A percentile compares a stretch with the other conserved stretches of the same genome.
Conservation (phyloP, 2,888 invertebrate species). For the Gastracanthus pulcherrimus region DNA sequence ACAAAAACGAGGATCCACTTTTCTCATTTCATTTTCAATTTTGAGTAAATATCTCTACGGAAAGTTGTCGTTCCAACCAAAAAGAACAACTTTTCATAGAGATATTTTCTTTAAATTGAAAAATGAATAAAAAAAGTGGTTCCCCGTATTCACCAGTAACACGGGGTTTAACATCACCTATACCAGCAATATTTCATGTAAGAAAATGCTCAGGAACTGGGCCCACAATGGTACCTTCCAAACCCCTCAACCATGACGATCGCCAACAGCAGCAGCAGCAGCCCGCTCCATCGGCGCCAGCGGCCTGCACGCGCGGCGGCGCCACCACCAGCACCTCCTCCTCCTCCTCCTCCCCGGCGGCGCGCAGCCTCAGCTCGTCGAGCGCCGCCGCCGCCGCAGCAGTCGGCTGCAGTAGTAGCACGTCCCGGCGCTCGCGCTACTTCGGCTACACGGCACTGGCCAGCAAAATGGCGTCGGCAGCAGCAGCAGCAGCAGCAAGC, state of each 20-base stretch:
- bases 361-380: slow-evolving; percentile 5
- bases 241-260: neutral
- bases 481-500: slow-evolving; percentile 77
- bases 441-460: slow-evolving; percentile 80
- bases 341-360: slow-evolving; percentile 57
- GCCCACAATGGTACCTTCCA: neutral
- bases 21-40: too few species aligned
- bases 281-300: slow-evolving; percentile 22
- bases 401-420: slow-evolving; percentile 62
- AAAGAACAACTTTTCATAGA: too few species aligned
- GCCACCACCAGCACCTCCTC: slow-evolving; percentile 37
- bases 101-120: too few species aligned
- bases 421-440: slow-evolving; percentile 77
- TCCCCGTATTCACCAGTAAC: too few species aligned
- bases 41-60: too few species aligned
- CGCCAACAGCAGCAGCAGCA: neutral
- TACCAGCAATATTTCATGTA: too few species aligned
- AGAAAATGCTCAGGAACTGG: too few species aligned
- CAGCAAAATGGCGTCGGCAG: slow-evolving; percentile 81
- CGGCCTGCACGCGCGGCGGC: slow-evolving; percentile 21
- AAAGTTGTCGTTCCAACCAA: too few species aligned
- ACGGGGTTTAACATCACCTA: too few species aligned
- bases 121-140: too few species aligned
- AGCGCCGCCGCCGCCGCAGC: slow-evolving; percentile 57
- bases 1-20: too few species aligned